Evolutionary conservation across 2,888 invertebrate species (phyloP), one percentile per base, ranked within the genome.

Genomic region (Mystacides longicornis): DNA sequence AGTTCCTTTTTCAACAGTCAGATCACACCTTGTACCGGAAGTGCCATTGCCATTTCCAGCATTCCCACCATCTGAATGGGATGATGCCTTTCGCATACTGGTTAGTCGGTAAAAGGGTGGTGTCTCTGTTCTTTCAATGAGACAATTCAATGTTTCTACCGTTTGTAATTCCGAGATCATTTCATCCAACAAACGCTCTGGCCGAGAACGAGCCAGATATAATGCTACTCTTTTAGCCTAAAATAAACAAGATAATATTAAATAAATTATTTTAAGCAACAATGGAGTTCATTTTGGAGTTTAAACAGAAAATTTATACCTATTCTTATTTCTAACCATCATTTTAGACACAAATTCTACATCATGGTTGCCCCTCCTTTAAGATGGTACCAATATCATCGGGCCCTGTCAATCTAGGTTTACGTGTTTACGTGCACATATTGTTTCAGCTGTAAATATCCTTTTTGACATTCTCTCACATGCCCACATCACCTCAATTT

Each of bases 111-210:
- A 99, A 76, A 95, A 99, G 3, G 98, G 99, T 22, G 98, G 96
- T 0, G 97, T 96, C 78, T 98, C 97, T 0, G 95, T 97, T 59
- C 98, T 81, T 71, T 98, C 97, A 64, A 99, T 93, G 63, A 93
- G 81, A 70, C 95, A 95, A 74, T 94, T 95, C 53, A 97, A 80
- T 0, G 96, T 94, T 75, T 97, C 97, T 20, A 97, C 95, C 0
- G 95, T 96, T 75, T 96, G 95, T 62, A 99, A 78, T 72, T 99
- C 98, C 20, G 89, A 87, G 91, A 98, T 94, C 81, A 99, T 85
- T 74, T 99, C 96, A 68, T 98, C 96, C 22, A 99, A 81, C 14
- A 98, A 81, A 23, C 94, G 83, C 69, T 94, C 93, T 0, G 97
- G 92, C 57, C 93, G 85, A 0, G 95, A 90, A 54, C 95, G 81